These are phyloP conservation scores for Microctonus hyperodae DNA, from an alignment of 2,888 invertebrate genomes.

Conservation along the genomic window DNA sequence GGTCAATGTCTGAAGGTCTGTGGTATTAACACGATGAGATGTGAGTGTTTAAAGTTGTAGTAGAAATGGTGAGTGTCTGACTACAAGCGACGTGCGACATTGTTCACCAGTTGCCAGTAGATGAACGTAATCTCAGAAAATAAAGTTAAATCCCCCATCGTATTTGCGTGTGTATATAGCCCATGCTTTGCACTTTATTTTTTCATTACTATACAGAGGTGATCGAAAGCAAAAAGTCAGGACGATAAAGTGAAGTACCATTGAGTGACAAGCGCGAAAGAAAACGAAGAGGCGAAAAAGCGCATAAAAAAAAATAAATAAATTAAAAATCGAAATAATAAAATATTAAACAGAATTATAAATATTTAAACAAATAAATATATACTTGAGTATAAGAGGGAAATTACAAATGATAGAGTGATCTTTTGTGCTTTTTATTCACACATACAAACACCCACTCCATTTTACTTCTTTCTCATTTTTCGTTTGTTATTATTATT, in stretches of 20 bases:
- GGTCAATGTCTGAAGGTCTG: not conserved
- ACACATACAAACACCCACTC: not conserved
- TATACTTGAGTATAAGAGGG: constrained; percentile 10
- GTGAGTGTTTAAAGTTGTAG: not conserved
- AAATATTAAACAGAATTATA: constrained; percentile 6
- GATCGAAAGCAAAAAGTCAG: not conserved
- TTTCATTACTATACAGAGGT: not conserved
- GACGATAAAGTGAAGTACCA: not conserved
- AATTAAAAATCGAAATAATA: not conserved
- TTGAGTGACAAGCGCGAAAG: not conserved
- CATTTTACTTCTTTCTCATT: not conserved
- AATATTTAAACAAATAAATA: not conserved
- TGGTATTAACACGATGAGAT: not conserved
- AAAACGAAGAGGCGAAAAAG: not conserved
- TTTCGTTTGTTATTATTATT: not conserved
- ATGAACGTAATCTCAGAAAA: constrained; percentile 6
- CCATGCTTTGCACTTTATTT: not conserved
- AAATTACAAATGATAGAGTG: constrained; percentile 4
- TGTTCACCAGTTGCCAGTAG: not conserved
- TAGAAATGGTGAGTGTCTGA: not conserved
- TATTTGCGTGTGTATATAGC: not conserved
- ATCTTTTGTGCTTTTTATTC: not conserved
- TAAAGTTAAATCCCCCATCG: not conserved
- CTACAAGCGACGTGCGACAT: constrained; percentile 2
- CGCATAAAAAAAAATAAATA: not conserved